Conservation (phyloP, 2,797 vertebrate genomes). For the Esox lucius region DNA sequence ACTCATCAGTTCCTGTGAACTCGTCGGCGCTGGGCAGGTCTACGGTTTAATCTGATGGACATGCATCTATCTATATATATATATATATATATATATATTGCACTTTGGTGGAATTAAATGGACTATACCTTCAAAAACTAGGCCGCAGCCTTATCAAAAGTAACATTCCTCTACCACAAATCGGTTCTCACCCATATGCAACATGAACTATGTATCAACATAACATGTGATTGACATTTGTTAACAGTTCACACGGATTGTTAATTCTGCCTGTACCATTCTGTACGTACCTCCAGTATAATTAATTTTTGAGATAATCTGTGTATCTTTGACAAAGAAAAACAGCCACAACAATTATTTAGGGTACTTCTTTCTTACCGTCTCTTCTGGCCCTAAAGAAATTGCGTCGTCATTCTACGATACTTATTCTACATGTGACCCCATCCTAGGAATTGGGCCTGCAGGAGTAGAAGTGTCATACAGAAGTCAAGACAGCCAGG, state of each 20-base stretch:
- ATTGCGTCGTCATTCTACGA: neutral
- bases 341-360: neutral
- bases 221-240: constrained; percentile 56
- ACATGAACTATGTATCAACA: constrained; percentile 62
- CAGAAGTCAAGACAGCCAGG: constrained; percentile 34
- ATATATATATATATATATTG: constrained; percentile 20
- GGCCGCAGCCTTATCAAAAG: constrained; percentile 32
- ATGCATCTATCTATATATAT: constrained; percentile 15
- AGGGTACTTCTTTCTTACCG: neutral
- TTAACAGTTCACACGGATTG: neutral
- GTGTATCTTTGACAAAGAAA: neutral
- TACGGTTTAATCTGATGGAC: constrained; percentile 46
- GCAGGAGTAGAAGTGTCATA: constrained; percentile 46
- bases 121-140: constrained; percentile 39
- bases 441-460: constrained; percentile 25
- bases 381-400: neutral
- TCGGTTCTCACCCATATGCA: constrained; percentile 51
- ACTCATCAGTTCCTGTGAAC: constrained; percentile 55
- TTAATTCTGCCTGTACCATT: neutral
- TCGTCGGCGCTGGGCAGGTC: constrained; percentile 25
- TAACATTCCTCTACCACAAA: constrained; percentile 43
- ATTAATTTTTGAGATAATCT: neutral
- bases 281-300: neutral
- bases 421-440: neutral
- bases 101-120: constrained; percentile 24